Evolutionary conservation across 1,140 invertebrate genomes (phyloP).

Genomic region (Metaphire vulgaris): DNA sequence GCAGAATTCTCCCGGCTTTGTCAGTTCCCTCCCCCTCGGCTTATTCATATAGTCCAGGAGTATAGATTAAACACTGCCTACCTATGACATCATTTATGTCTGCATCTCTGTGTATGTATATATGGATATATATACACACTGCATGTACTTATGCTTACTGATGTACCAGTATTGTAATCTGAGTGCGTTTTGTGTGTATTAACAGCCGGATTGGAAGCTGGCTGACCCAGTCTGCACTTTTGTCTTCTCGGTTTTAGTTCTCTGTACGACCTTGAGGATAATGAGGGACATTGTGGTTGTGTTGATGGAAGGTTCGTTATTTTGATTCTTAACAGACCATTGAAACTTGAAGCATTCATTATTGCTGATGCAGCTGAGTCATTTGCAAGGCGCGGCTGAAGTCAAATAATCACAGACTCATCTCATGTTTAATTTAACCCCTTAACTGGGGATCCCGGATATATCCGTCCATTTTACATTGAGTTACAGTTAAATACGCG

Average conservation of each 20-base stretch:
- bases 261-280: slow-evolving; percentile 87
- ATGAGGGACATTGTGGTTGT: slow-evolving; percentile 82
- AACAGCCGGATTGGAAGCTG: slow-evolving; percentile 75
- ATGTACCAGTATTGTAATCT: not conserved
- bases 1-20: not conserved
- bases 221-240: slow-evolving; percentile 99
- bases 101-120: not conserved
- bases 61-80: not conserved
- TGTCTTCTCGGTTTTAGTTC: slow-evolving; percentile 89
- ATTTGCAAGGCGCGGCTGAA: too few species aligned
- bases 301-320: slow-evolving; percentile 87
- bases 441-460: too few species aligned
- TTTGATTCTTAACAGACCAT: too few species aligned
- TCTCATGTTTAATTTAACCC: too few species aligned
- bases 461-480: too few species aligned
- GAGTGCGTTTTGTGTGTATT: slow-evolving; percentile 13
- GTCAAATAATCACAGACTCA: too few species aligned
- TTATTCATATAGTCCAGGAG: not conserved
- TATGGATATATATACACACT: not conserved
- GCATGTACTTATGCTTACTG: too few species aligned
- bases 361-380: too few species aligned
- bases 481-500: too few species aligned
- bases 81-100: not conserved
- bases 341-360: too few species aligned
- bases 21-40: not conserved